Evolutionary conservation across 2,797 vertebrate genomes (phyloP).

Genomic region (Potorous gilbertii): DNA sequence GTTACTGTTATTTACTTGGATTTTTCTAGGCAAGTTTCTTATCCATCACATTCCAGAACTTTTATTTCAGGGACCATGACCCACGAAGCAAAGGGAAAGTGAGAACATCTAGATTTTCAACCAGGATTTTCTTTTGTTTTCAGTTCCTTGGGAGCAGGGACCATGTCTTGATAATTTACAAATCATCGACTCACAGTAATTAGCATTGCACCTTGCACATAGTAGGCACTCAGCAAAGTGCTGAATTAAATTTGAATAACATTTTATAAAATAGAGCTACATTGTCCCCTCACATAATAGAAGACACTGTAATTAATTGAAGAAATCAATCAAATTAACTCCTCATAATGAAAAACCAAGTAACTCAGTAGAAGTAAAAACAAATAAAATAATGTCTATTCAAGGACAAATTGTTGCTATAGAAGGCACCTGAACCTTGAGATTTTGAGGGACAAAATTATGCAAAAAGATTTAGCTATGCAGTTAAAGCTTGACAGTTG

Average conservation of each 20-base stretch:
- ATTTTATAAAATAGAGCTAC: constrained; percentile 43
- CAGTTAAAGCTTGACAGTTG: constrained; percentile 64
- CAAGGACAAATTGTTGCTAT: constrained; percentile 72
- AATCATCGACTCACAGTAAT: not conserved
- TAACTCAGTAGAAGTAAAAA: constrained; percentile 74
- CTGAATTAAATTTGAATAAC: not conserved
- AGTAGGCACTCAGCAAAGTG: not conserved
- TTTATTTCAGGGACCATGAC: constrained; percentile 28
- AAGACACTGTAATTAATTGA: constrained; percentile 72
- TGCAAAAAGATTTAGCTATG: constrained; percentile 66
- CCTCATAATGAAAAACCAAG: constrained; percentile 71
- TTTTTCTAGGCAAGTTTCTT: not conserved
- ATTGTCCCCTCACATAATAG: constrained; percentile 68
- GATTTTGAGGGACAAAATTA: constrained; percentile 7
- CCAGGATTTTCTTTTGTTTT: constrained; percentile 33
- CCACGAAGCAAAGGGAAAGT: not conserved
- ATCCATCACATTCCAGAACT: not conserved
- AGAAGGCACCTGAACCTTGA: constrained; percentile 62
- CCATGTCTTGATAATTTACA: not conserved
- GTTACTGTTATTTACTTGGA: not conserved
- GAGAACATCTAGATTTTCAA: constrained; percentile 30
- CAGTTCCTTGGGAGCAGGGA: not conserved
- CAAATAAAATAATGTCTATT: constrained; percentile 69
- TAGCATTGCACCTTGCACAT: not conserved
- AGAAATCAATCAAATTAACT: constrained; percentile 69